These are phyloP conservation scores for Lamproptera curius DNA, from an alignment of 2,888 invertebrate genomes.

Conservation along the genomic window DNA sequence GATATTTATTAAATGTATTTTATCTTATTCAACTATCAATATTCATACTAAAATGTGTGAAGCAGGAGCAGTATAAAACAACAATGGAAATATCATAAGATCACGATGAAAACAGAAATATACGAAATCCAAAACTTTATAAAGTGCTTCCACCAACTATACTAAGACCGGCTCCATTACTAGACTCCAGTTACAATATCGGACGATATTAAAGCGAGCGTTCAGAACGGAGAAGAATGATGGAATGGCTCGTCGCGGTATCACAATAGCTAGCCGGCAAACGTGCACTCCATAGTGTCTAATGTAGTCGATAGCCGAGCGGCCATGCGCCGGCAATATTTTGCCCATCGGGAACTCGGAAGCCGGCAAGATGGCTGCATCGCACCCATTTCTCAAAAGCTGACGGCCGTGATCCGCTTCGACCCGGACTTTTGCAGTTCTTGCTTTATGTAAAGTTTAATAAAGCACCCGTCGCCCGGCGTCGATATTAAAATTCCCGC, in stretches of 20 bases:
- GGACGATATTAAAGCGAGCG: no score
- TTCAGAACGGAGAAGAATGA: no score
- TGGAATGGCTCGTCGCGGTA: background rate
- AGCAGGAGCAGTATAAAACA: no score
- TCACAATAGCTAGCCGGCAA: constrained; percentile 5
- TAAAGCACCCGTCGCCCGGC: constrained; percentile 48
- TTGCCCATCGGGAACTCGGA: constrained; percentile 59
- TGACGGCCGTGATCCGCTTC: constrained; percentile 31
- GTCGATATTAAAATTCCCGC: constrained; percentile 66
- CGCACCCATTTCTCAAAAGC: constrained; percentile 63
- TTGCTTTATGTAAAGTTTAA: constrained; percentile 51
- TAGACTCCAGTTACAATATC: no score
- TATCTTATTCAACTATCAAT: no score
- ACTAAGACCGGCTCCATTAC: no score
- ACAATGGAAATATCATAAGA: no score
- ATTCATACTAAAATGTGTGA: no score
- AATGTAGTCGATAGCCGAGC: constrained; percentile 14
- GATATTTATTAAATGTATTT: no score
- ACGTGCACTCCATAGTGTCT: constrained; percentile 11
- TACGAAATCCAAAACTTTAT: no score
- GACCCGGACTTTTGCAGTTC: constrained; percentile 39
- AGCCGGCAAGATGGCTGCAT: constrained; percentile 60
- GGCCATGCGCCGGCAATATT: constrained; percentile 59
- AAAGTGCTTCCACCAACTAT: no score
- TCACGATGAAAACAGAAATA: no score